Evolutionary conservation across 2,888 invertebrate species (phyloP).

Genomic region (Entomobrya proxima): DNA sequence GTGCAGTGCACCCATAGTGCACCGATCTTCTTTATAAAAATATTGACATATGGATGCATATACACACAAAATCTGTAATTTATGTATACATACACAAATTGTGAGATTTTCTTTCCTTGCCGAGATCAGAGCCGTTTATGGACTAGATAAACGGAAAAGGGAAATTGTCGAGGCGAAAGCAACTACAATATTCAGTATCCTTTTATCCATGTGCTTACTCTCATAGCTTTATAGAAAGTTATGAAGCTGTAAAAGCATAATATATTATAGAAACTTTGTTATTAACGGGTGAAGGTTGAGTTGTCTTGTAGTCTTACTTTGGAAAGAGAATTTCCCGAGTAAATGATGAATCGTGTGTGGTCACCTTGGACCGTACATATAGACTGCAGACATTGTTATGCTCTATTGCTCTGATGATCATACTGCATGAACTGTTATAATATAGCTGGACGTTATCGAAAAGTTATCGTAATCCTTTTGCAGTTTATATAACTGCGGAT

Average conservation of each 20-base stretch:
- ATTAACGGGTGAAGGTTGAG: no score
- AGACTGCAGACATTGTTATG: neutral
- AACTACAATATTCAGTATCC: no score
- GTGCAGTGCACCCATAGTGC: neutral
- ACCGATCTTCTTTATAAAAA: neutral
- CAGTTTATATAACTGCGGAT: no score
- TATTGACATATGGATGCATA: neutral
- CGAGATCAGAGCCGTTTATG: neutral
- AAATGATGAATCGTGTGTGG: no score
- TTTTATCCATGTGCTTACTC: neutral
- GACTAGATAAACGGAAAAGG: neutral
- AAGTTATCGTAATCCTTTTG: no score
- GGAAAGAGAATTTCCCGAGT: no score
- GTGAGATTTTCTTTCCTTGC: neutral
- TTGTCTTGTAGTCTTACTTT: no score
- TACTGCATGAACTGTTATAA: neutral
- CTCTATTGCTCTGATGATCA: neutral
- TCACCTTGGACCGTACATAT: neutral
- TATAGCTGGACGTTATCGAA: neutral
- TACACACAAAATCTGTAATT: no score
- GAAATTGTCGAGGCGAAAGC: constrained; percentile 4
- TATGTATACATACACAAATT: no score
- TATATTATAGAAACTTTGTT: no score
- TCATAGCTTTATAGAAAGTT: neutral
- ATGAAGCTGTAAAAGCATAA: no score